Percentiles rank a stretch among this genome's conserved stretches.
phyloP scores from a whole-genome alignment of 2,113 vertebrate species.

The Arenaria interpres region DNA sequence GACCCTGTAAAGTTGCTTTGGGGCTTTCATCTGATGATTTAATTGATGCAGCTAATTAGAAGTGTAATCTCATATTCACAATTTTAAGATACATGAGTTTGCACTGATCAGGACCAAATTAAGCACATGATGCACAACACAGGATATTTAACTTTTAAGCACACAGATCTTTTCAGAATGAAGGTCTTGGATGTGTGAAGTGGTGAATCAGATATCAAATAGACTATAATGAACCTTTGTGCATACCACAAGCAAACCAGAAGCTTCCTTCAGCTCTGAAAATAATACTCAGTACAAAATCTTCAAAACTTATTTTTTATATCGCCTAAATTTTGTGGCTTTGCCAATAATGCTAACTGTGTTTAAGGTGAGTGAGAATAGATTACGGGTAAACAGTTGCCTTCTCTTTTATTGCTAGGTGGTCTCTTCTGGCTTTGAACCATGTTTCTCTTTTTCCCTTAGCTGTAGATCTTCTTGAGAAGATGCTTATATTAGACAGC shows the following conservation, averaged over 20 bases:
- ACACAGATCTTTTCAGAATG: neutral
- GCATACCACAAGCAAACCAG: neutral
- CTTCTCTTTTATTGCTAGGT: neutral
- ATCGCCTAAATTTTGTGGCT: neutral
- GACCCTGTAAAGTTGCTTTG: neutral
- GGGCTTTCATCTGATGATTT: neutral
- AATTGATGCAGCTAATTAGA: neutral
- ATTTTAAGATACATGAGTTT: neutral
- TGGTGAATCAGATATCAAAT: neutral
- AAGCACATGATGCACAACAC: neutral
- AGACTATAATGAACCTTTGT: neutral
- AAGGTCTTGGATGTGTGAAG: neutral
- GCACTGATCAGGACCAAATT: neutral
- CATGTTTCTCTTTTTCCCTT: neutral
- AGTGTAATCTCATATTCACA: neutral
- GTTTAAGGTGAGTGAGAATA: neutral
- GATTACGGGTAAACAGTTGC: neutral
- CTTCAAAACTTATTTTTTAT: neutral
- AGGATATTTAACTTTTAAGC: neutral
- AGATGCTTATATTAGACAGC: constrained; percentile 96
- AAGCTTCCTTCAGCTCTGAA: neutral
- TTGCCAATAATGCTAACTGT: neutral
- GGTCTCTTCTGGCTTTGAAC: neutral
- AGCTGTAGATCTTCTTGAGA: constrained; percentile 95
- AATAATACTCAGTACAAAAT: neutral